Base-by-base conservation (phyloP, 1,140 invertebrate species). In the Octopus sinensis region DNA sequence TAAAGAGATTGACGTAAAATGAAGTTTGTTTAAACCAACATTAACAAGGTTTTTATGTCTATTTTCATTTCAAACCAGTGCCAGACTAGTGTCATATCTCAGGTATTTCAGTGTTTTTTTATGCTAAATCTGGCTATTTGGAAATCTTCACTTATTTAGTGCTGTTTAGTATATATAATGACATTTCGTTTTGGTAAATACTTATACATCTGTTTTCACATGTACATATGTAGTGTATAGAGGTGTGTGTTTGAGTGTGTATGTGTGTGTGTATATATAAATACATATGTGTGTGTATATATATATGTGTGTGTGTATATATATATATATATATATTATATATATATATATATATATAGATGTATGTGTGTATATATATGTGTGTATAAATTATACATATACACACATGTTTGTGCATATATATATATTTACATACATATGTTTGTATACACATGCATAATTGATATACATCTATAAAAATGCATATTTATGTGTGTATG, bases 51-150 rank as follows among this genome's bases (percentile, higher is more conserved):
- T 71, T 71, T 71, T 71, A 6, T 71, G 68, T 12, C 17, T n/a
- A 71, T 71, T 71, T 23, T 71, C 68, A 71, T 71, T 71, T 71
- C 6, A 17, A 71, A 71, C 68, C 68, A 71, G 68, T 71, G 68
- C 68, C 68, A 71, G 68, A 71, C 68, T 71, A 71, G 17, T 71
- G 30, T 71, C 68, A 71, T 13, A 71, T 71, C 68, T 71, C 68
- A 71, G 68, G 68, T 71, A 71, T 71, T 43, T 71, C 68, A 71
- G 68, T 71, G 30, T 71, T 71, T 71, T 71, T 71, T 17, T n/a
- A 71, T 71, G 68, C 30, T 71, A 23, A 71, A 10, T 71, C 30
- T 23, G 17, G 68, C 30, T 71, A 71, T 71, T 13, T 71, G 30
- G 68, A 6, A 13, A 5, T 71, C 30, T 71, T 71, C 68, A 71